Evolutionary conservation across 2,888 invertebrate species (phyloP).

Genomic region (Chouioia cunea): DNA sequence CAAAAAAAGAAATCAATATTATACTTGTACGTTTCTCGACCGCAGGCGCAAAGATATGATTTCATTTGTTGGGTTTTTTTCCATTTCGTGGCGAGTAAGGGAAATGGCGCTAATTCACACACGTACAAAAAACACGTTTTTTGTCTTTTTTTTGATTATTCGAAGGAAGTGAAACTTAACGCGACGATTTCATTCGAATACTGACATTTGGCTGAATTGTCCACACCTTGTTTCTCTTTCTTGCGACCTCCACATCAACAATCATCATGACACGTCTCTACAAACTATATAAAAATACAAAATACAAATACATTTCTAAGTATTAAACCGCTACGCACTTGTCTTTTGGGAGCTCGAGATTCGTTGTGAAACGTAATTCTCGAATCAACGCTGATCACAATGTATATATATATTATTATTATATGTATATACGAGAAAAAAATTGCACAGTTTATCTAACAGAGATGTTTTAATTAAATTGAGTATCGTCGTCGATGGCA

Average conservation of each 20-base stretch:
- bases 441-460: slow-evolving; percentile 11
- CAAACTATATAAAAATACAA: slow-evolving; percentile 67
- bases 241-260: slow-evolving; percentile 6
- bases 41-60: slow-evolving; percentile 21
- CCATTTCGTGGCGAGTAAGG: not conserved
- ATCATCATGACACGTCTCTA: slow-evolving; percentile 51
- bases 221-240: slow-evolving; percentile 7
- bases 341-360: slow-evolving; percentile 7
- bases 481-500: slow-evolving; percentile 27
- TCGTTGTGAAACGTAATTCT: slow-evolving; percentile 1
- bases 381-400: slow-evolving; percentile 7
- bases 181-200: slow-evolving; percentile 21
- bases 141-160: slow-evolving; percentile 10
- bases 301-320: slow-evolving; percentile 60
- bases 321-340: slow-evolving; percentile 35
- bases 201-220: slow-evolving; percentile 31
- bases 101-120: not conserved
- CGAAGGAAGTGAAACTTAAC: not conserved
- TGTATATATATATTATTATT: no score
- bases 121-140: slow-evolving; percentile 11
- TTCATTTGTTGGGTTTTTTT: not conserved
- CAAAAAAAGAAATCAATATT: slow-evolving; percentile 9
- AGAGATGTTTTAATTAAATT: slow-evolving; percentile 1
- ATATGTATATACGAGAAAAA: no score
- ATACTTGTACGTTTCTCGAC: not conserved